Conservation (phyloP, 2,113 vertebrate genomes). For the Marcusenius ussheri region DNA sequence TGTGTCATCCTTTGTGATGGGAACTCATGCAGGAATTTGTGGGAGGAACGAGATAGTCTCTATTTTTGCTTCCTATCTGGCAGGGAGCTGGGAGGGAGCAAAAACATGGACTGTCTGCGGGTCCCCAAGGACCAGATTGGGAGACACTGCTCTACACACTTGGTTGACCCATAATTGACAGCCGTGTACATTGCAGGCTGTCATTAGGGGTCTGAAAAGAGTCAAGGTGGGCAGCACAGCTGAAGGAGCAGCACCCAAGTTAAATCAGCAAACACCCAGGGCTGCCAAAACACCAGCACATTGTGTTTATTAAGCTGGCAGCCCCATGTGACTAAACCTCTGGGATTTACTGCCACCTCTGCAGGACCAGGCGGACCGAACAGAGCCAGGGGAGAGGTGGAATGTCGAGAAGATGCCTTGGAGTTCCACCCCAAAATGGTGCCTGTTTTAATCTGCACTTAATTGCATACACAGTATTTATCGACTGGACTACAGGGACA, state of each 20-base stretch:
- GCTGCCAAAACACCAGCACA: neutral
- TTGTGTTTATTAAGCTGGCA: neutral
- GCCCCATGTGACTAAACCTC: neutral
- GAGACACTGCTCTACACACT: neutral
- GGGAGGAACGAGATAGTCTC: neutral
- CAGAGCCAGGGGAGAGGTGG: neutral
- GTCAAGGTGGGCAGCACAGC: neutral
- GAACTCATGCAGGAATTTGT: neutral
- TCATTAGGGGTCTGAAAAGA: neutral
- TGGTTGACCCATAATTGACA: neutral
- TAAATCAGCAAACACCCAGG: neutral
- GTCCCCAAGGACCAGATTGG: neutral
- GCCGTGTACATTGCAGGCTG: neutral
- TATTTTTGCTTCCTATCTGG: too few species aligned
- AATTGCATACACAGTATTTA: neutral
- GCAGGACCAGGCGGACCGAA: neutral
- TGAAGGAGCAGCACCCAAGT: neutral
- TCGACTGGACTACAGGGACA: neutral
- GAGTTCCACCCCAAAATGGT: neutral
- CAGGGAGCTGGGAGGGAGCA: neutral
- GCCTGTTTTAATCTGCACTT: neutral
- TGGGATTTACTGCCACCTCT: neutral
- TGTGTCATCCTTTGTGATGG: too few species aligned
- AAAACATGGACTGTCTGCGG: neutral
- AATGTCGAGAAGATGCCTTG: neutral